Base-by-base conservation (phyloP, 2,888 invertebrate genomes). In the Ischnura elegans region DNA sequence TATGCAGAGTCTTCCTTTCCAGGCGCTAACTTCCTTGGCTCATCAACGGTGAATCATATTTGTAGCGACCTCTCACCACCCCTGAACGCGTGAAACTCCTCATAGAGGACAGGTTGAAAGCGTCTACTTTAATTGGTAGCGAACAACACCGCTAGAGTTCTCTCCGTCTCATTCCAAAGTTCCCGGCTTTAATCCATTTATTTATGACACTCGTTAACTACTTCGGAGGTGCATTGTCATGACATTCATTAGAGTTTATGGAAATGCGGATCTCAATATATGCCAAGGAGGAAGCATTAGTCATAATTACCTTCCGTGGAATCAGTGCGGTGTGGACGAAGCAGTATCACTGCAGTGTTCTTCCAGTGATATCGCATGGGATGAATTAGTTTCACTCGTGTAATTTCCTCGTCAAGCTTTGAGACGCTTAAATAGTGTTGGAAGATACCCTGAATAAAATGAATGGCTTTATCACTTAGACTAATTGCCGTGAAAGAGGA, bases 231-330 rank as follows among this genome's bases (percentile, higher is more conserved):
- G 84, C 61, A 85, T 45, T 93, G 86, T 86, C 47, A 47, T 47
- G 84, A 93, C 93, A 86, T 93, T 93, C 51, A 93, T 93, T 85
- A 47, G 45, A 93, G 93, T 93, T 93, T 93, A 93, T 93, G 93
- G 93, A 93, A 93, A 86, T 86, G 93, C 93, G 66, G 87, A 25
- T 36, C 61, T 93, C 76, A 86, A 76, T 93, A 90, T 93, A 86
- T 87, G 55, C 93, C 61, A 87, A 90, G 86, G 21, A 94, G 87
- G 85, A 66, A 29, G 87, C 61, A 86, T 93, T 61, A 85, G 66
- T 93, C 61, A 66, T 93, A 93, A 93, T 93, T 93, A 93, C 43
- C 10, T n/a, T 25, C 0, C 25, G 61, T 13, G 55, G 25, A 55
- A 16, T 90, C 61, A 43, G 90, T 43, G n/a, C n/a, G 25, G 61